phyloP scores from a whole-genome alignment of 2,888 invertebrate species.

The Coecobrya sp. region DNA sequence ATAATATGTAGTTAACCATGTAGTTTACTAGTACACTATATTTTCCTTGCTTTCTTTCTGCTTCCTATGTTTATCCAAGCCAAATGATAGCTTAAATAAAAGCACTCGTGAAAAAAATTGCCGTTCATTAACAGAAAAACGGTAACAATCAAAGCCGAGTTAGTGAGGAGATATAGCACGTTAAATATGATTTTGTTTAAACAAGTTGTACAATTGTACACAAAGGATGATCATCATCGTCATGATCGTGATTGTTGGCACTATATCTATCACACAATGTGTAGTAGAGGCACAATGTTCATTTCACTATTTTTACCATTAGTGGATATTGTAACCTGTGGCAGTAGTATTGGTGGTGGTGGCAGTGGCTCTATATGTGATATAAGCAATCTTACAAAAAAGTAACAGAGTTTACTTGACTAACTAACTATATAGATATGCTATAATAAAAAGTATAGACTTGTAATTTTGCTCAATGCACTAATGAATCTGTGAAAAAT shows the following conservation, averaged over 20 bases:
- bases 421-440: background rate
- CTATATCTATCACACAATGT: background rate
- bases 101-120: constrained; percentile 49
- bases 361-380: background rate
- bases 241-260: background rate
- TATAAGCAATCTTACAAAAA: background rate
- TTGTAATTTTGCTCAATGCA: background rate
- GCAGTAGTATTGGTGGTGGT: constrained; percentile 7
- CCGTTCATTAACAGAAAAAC: constrained; percentile 53
- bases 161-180: background rate
- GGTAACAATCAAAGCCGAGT: constrained; percentile 36
- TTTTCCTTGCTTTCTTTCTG: background rate
- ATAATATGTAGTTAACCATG: background rate
- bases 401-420: background rate
- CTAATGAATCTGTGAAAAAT: constrained; percentile 60
- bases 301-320: constrained; percentile 33
- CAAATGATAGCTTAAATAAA: constrained; percentile 13
- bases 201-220: background rate
- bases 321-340: background rate
- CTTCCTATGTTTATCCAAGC: background rate
- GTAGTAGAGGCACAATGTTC: background rate
- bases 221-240: background rate
- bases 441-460: background rate
- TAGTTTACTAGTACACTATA: background rate
- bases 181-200: constrained; percentile 40